Base-by-base conservation (phyloP, 2,797 vertebrate genomes). In the Rhodeus uyekii region DNA sequence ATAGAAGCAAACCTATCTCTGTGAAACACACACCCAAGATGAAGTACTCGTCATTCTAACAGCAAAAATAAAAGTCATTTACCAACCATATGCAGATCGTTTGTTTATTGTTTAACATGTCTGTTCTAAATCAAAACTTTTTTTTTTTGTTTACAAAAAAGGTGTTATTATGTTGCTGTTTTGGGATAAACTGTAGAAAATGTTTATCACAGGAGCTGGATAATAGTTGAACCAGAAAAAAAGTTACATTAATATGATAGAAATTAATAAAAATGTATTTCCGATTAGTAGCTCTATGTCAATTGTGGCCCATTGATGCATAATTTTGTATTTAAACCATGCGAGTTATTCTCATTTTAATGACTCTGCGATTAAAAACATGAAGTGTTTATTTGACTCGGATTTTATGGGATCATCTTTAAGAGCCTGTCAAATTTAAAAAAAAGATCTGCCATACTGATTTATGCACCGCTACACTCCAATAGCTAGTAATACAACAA, bases 391-490 rank as follows among this genome's bases (percentile, higher is more conserved):
- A 46, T n/a, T 9, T 36, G 71, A 39, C 8, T 39, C 16, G 29
- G 42, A 12, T 68, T 78, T 13, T 39, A 53, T 22, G 7, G 32
- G 36, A 69, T 78, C 2, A 42, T 58, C 39, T 78, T 12, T 58
- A 58, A 44, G 8, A n/a, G 27, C 38, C 64, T 69, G 48, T 79
- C 36, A 79, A 24, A 34, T 44, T 42, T 18, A 36, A 16, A 1
- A n/a, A 13, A 34, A 60, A 42, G 19, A 79, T 69, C 5, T 16
- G 5, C 36, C 10, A 9, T 55, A 16, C 1, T 27, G 7, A 24
- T 78, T 18, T n/a, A 19, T 67, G 64, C 13, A 36, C 38, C 44
- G 27, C 77, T 44, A 69, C 34, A 67, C n/a, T 78, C 24, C 63
- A 50, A 14, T 8, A 53, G n/a, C 46, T 42, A 68, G 8, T 36